Base-by-base conservation (phyloP, 2,113 vertebrate genomes). In the Sceloporus tristichus region DNA sequence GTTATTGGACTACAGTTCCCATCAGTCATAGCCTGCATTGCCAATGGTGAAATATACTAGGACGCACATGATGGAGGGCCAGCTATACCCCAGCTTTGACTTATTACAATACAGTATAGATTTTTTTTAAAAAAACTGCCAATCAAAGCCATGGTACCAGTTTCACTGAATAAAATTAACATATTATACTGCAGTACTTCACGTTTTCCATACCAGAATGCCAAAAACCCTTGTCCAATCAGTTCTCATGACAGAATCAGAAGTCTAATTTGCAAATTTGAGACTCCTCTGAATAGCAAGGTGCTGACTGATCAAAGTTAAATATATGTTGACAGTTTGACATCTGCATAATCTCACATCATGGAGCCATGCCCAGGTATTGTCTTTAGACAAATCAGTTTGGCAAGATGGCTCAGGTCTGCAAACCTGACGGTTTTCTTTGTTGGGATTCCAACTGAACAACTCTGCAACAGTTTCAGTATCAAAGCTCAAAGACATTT, bases 241-340 rank as follows among this genome's bases (percentile, higher is more conserved):
- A 80, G 23, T 82, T 40, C n/a, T 71, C 68, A 34, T 79, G 59
- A 54, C 59, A 4, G n/a, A 11, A 3, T 34, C 85, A 42, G 48
- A 77, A 81, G 6, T 9, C 65, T 4, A 86, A 27, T 34, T 79
- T 85, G 83, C 34, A 91, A 19, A 11, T 29, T 25, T 65, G 25
- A 80, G 1, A 76, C 27, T 18, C 87, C 77, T 86, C 54, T 66
- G 78, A 88, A 79, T 9, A 66, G 25, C 56, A 16, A 68, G 73
- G 25, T 68, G 19, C 68, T 54, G 23, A 70, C n/a, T 88, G 65
- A 74, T 18, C 23, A 88, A 83, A 83, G 19, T 29, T 68, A 56
- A 77, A 48, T 56, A 48, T n/a, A 66, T 82, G 38, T 25, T 80
- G 62, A 77, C 14, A 78, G 38, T 10, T 19, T 40, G n/a, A 38